A percentile compares a stretch with the other conserved stretches of the same genome.
phyloP scores from a whole-genome alignment of 1,140 invertebrate genomes.

The Trichonephila clavata region DNA sequence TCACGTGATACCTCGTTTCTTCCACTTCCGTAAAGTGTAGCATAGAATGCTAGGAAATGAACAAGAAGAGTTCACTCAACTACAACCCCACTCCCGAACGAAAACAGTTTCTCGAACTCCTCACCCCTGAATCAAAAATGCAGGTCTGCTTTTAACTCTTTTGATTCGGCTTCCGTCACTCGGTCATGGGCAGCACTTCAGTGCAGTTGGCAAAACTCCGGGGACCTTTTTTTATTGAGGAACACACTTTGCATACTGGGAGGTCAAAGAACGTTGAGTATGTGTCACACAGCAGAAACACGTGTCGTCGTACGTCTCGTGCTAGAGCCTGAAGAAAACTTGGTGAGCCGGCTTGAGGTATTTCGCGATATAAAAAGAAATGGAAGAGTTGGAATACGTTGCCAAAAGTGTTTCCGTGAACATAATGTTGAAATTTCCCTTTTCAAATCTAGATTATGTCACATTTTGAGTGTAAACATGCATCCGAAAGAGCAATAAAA shows the following conservation, averaged over 20 bases:
- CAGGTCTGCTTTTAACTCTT: not conserved
- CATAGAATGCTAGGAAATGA: not conserved
- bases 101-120: not conserved
- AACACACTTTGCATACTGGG: not conserved
- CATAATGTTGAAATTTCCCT: too few species aligned
- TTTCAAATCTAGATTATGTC: too few species aligned
- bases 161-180: not conserved
- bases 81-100: not conserved
- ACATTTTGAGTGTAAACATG: too few species aligned
- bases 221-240: not conserved
- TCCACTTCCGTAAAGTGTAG: not conserved
- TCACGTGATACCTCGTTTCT: too few species aligned
- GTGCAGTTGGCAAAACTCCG: slow-evolving; percentile 3
- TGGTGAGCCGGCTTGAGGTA: too few species aligned
- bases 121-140: not conserved
- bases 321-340: too few species aligned
- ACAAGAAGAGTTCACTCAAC: not conserved
- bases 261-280: not conserved
- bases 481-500: too few species aligned
- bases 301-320: too few species aligned
- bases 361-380: too few species aligned
- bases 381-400: too few species aligned
- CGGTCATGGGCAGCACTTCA: not conserved
- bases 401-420: too few species aligned
- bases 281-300: too few species aligned